Base-by-base conservation (phyloP, 2,113 vertebrate genomes). In the Zosterops japonicus region DNA sequence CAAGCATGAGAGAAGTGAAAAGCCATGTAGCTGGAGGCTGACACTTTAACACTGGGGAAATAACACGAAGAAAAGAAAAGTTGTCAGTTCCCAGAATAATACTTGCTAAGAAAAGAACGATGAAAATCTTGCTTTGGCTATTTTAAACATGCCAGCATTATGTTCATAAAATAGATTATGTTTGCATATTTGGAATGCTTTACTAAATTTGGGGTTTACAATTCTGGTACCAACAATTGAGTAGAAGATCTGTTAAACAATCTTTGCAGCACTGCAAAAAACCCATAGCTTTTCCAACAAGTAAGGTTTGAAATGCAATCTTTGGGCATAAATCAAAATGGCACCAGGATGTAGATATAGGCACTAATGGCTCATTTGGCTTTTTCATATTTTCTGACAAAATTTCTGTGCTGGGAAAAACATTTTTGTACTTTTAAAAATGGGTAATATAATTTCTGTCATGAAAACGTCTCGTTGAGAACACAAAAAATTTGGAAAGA, bases 1-100 rank as follows among this genome's bases (percentile, higher is more conserved):
- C 65, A 93, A 94, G 52, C 79, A 59, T 86, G 64, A 93, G 53
- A 83, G 53, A 93, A 94, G 50, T 91, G 78, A 88, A 94, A 94
- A 92, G 56, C 55, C 61, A 11, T 17, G 39, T 80, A 78, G 42
- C n/a, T 84, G 42, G 47, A 85, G 36, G 33, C 80, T 94, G 70
- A 89, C 53, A 69, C 56, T 82, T 94, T 33, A 68, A 87, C 74
- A 61, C 70, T 65, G 71, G 69, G 50, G 63, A 93, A 87, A 69
- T 84, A 93, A 68, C 41, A 57, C 71, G 27, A 85, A 57, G 24
- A 61, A 92, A 87, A 56, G 56, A 81, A 84, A 78, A 94, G 27
- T 63, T 87, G 36, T 89, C 36, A 63, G 24, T 76, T 84, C 52
- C 52, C 36, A n/a, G 19, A 90, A 41, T 49, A 77, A 39, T 63